Evolutionary conservation across 2,888 invertebrate genomes (phyloP).

Genomic region (Mimas tiliae): DNA sequence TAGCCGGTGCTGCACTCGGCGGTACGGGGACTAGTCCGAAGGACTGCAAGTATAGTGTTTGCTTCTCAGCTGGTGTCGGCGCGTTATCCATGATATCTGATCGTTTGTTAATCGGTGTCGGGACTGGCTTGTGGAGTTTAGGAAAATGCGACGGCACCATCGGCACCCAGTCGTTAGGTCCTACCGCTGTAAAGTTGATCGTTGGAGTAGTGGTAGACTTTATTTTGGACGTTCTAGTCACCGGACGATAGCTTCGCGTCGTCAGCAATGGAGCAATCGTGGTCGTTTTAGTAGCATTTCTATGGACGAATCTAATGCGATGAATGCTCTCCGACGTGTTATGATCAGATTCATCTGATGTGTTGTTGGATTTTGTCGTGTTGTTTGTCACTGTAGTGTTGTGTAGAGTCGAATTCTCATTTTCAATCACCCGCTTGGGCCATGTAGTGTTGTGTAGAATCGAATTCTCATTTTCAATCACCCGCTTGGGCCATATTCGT

Average conservation of each 20-base stretch:
- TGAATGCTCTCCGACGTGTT: constrained; percentile 55
- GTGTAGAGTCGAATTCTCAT: constrained; percentile 50
- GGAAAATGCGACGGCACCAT: constrained; percentile 71
- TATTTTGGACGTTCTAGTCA: constrained; percentile 67
- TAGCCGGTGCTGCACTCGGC: constrained; percentile 44
- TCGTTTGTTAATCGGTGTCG: constrained; percentile 56
- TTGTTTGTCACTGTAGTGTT: constrained; percentile 49
- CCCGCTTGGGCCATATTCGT: constrained; percentile 75
- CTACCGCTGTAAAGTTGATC: constrained; percentile 54
- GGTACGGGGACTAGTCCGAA: constrained; percentile 67
- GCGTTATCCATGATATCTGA: constrained; percentile 52
- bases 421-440: constrained; percentile 64
- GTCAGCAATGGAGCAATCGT: constrained; percentile 52
- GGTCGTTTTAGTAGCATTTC: constrained; percentile 47
- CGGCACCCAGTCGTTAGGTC: constrained; percentile 77
- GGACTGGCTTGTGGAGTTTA: constrained; percentile 48
- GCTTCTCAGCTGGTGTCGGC: constrained; percentile 49
- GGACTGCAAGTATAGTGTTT: constrained; percentile 66
- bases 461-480: constrained; percentile 56
- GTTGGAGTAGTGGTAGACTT: constrained; percentile 53
- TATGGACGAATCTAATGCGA: constrained; percentile 54
- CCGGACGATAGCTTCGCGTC: constrained; percentile 63
- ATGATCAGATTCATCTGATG: constrained; percentile 53
- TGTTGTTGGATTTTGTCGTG: constrained; percentile 49
- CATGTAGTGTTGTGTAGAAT: no score